Evolutionary conservation across 2,113 vertebrate species (phyloP).

Genomic region (Morone chrysops): DNA sequence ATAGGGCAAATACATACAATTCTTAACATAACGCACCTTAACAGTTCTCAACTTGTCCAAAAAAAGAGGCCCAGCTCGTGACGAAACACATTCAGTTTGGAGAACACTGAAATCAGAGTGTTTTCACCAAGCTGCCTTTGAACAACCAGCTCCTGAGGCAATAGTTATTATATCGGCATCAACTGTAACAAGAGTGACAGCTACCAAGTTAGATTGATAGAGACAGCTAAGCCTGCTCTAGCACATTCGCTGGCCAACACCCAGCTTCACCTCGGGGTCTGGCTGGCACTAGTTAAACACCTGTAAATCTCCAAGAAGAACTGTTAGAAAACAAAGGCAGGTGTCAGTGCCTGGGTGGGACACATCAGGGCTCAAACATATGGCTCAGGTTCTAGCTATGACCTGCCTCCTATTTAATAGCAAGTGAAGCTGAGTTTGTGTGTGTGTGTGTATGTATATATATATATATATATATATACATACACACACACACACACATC

Average conservation of each 20-base stretch:
- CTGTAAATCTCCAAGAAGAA: slow-evolving; percentile 62
- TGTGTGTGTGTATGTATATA: too few species aligned
- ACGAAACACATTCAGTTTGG: slow-evolving; percentile 8
- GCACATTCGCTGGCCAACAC: slow-evolving; percentile 56
- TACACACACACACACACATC: too few species aligned
- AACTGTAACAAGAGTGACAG: slow-evolving; percentile 48
- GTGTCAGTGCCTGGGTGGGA: slow-evolving; percentile 50
- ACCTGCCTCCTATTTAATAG: slow-evolving; percentile 31
- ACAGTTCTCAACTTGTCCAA: slow-evolving; percentile 36
- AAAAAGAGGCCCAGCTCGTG: slow-evolving; percentile 5
- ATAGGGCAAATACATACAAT: slow-evolving; percentile 5
- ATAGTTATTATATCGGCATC: slow-evolving; percentile 39
- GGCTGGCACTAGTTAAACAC: slow-evolving; percentile 53
- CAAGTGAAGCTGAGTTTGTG: neutral
- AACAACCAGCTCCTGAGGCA: slow-evolving; percentile 36
- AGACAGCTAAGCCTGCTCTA: slow-evolving; percentile 39
- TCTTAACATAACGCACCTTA: slow-evolving; percentile 2
- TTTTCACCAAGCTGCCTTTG: slow-evolving; percentile 24
- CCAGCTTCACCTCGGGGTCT: slow-evolving; percentile 56
- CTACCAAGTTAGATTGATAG: slow-evolving; percentile 30
- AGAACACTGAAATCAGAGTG: slow-evolving; percentile 5
- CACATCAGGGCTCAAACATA: slow-evolving; percentile 28
- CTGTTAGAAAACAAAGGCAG: slow-evolving; percentile 59
- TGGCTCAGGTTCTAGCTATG: slow-evolving; percentile 31
- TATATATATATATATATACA: neutral